Base-by-base conservation (phyloP, 2,797 vertebrate species). In the Lithobates pipiens region DNA sequence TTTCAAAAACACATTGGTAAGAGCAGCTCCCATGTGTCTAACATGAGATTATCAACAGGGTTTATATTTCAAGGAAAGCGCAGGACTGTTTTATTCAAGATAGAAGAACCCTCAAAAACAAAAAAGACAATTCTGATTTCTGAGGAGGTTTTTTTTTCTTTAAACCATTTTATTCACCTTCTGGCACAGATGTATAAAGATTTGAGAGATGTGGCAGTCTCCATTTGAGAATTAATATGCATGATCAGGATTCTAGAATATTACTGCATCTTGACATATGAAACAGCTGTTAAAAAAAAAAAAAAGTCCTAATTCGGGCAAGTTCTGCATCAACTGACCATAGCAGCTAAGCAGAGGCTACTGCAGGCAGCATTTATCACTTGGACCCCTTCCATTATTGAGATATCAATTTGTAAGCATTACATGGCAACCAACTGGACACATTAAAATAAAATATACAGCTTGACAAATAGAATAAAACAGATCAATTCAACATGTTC, bases 351-450 rank as follows among this genome's bases (percentile, higher is more conserved):
- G 54, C 16, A 21, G 68, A 25, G 25, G 32, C 23, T 61, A 42
- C 29, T 72, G 25, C 1, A 72, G 46, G 46, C 50, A 72, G 44
- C 42, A 74, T 42, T 71, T 3, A 34, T 36, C 18, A 23, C 21
- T 42, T 36, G 69, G 69, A 73, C 11, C 23, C 21, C 32, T 32
- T 72, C 68, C 23, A n/a, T 44, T 18, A 39, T 72, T 42, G 36
- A 44, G 27, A 57, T 42, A 7, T 61, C n/a, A 29, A 18, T 34
- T 61, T 29, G 32, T 61, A 72, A n/a, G 23, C n/a, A 57, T 81
- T 81, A 81, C 80, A 82, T 74, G 70, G 34, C 69, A 82, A 72
- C 50, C 80, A 82, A 44, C 54, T 63, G 18, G 10, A 7, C 29
- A 23, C n/a, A 81, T 13, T 71, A 74, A 74, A 34, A 76, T 3